Percentiles rank a stretch among this genome's conserved stretches.
Evolutionary conservation across 35 echinoderm and acorn worm genomes (phyloP).

Genomic region (Diadema setosum): DNA sequence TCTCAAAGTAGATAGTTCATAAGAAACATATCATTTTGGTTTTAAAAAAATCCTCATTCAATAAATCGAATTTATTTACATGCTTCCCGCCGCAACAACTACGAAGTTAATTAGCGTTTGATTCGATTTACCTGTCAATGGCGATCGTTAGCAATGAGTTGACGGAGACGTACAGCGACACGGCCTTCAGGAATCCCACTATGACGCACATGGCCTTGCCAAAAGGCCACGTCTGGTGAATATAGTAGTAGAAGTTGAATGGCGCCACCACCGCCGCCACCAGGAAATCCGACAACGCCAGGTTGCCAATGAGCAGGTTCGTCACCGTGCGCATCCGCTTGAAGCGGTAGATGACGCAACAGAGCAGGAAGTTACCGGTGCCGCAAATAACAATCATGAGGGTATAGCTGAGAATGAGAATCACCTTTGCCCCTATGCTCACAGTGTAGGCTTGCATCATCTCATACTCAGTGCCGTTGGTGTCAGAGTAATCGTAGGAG

Average conservation of each 20-base stretch:
- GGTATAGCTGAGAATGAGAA: conserved; percentile 58
- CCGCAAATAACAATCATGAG: conserved; percentile 79
- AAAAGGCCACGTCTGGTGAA: conserved; percentile 80
- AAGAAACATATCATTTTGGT: no score
- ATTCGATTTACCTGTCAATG: conserved; percentile 74
- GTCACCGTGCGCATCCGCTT: conserved; percentile 93
- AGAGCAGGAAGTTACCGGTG: conserved; percentile 83
- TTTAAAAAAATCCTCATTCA: no score
- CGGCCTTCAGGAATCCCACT: conserved; percentile 62
- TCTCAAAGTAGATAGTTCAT: no score
- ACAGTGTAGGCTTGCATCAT: conserved; percentile 16
- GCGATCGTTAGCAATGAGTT: conserved; percentile 91
- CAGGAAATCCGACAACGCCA: conserved; percentile 91
- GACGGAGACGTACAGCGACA: conserved; percentile 87
- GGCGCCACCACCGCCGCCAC: conserved; percentile 81
- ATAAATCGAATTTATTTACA: no score
- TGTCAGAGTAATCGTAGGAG: background rate
- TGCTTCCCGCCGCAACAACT: no score
- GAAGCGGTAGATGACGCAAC: conserved; percentile 79
- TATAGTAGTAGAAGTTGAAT: conserved; percentile 96
- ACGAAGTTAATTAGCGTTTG: no score
- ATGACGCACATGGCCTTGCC: conserved; percentile 68
- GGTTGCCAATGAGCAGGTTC: conserved; percentile 89
- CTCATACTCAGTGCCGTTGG: no score
- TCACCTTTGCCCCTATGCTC: conserved; percentile 41